phyloP scores from a whole-genome alignment of 2,888 invertebrate species.

The Lissocephala sabroskyi region DNA sequence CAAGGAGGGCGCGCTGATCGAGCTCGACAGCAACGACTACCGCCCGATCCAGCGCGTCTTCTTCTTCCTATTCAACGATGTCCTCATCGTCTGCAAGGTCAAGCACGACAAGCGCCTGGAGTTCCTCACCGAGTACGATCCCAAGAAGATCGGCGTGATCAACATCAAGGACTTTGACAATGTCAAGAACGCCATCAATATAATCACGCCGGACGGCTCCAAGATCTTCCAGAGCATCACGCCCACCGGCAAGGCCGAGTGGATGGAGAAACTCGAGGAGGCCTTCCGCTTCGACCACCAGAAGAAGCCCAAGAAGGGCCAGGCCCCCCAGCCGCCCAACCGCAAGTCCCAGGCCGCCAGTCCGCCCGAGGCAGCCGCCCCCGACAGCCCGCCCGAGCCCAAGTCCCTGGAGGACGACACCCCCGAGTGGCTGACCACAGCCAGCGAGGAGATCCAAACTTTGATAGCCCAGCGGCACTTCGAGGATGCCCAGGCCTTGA shows the following conservation, averaged over 20 bases:
- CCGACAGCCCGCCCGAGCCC: conserved; percentile 48
- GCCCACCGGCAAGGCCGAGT: conserved; percentile 84
- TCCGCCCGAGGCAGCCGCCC: conserved; percentile 35
- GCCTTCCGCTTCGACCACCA: conserved; percentile 84
- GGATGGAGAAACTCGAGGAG: conserved; percentile 93
- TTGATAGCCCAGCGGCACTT: conserved; percentile 96
- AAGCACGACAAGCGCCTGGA: conserved; percentile 74
- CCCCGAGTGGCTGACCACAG: conserved; percentile 92
- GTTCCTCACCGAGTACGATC: conserved; percentile 70
- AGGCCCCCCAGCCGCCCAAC: conserved; percentile 73
- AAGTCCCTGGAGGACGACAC: conserved; percentile 63
- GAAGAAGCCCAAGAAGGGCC: conserved; percentile 73
- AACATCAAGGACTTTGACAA: conserved; percentile 93
- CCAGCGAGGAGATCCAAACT: conserved; percentile 95
- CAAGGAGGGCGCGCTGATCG: conserved; percentile 93
- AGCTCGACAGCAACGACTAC: conserved; percentile 90
- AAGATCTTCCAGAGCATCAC: conserved; percentile 93
- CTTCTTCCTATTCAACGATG: conserved; percentile 93
- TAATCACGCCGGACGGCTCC: conserved; percentile 94
- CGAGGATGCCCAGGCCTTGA: conserved; percentile 88
- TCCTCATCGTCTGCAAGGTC: conserved; percentile 87
- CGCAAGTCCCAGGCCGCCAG: conserved; percentile 35
- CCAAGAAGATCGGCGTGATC: conserved; percentile 91
- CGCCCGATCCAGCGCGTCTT: conserved; percentile 90
- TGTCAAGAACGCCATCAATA: conserved; percentile 93